Percentiles rank a stretch among this genome's conserved stretches.
Conservation (phyloP, 2,797 vertebrate species). For the Oreonectes daqikongensis region DNA sequence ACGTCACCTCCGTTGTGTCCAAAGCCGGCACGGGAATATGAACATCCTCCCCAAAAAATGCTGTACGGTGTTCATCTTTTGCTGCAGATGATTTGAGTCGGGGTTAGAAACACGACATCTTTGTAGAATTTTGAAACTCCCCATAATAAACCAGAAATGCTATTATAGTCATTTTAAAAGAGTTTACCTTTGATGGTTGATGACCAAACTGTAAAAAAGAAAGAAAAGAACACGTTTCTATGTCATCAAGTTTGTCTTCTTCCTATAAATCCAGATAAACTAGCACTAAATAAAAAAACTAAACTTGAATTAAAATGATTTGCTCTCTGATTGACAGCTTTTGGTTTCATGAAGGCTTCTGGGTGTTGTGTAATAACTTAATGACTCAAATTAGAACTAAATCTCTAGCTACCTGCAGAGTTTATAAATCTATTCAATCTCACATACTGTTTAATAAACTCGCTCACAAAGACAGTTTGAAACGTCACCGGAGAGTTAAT, state of each 20-base stretch:
- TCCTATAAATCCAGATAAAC: too few species aligned
- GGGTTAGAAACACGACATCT: not conserved
- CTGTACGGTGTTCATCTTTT: conserved; percentile 68
- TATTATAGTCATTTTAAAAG: not conserved
- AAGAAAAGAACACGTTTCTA: not conserved
- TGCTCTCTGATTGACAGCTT: not conserved
- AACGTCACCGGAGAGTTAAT: not conserved
- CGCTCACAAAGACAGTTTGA: not conserved
- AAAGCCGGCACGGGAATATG: conserved; percentile 65
- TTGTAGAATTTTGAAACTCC: not conserved
- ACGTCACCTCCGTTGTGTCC: conserved; percentile 65
- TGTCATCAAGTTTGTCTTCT: too few species aligned
- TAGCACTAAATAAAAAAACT: too few species aligned
- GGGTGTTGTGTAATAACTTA: not conserved
- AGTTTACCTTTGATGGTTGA: conserved; percentile 71
- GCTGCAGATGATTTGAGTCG: conserved; percentile 48
- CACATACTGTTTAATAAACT: not conserved
- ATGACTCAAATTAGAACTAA: not conserved
- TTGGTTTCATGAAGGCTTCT: not conserved
- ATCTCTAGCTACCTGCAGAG: not conserved
- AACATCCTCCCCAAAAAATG: conserved; percentile 76
- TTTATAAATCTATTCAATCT: not conserved
- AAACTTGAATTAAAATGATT: not conserved
- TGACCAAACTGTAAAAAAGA: conserved; percentile 64
- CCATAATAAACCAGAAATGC: not conserved